Evolutionary conservation across 2,797 vertebrate genomes (phyloP), one percentile per base, ranked within the genome.

Genomic region (Ispidina picta): DNA sequence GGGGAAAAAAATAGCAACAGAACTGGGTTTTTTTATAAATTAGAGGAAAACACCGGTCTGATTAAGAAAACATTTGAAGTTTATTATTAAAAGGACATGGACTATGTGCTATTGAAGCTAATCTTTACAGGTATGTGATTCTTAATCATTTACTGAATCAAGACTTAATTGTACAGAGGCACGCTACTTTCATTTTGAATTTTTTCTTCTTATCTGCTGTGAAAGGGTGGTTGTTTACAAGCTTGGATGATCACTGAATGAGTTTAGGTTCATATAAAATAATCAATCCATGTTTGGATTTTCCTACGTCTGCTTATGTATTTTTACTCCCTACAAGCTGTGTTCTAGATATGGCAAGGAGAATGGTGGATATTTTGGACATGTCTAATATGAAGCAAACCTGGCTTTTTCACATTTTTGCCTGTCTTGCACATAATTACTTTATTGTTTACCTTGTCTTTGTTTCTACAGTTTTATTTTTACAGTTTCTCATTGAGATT

Each of bases 271-370:
- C 1, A 1, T 48, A 20, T 0, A 35, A 89, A 76, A 51, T 9
- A 59, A 58, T 14, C 43, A 58, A 3, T 5, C 20, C 43, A 5
- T 43, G 35, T 52, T 64, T 74, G 26, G 13, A 28, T 90, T 86
- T 88, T 80, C 2, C 1, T 54, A 7, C 15, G 35, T 75, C 33
- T 78, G 41, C n/a, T 58, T 39, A 14, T 21, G 23, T 48, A 35
- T 19, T 20, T 44, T 54, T 28, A 12, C 21, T 25, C 14, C 14
- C 9, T 37, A 0, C 0, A 2, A 41, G 44, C 33, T 21, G 4
- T 31, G 22, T 51, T 60, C 13, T 70, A 23, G 62, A 44, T 8
- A 23, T 23, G 19, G 8, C 29, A 48, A 59, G 26, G 39, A 80
- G n/a, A 35, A 44, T 29, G 12, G 7, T 33, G 15, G 33, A 18